phyloP scores from a whole-genome alignment of 2,797 vertebrate genomes.

The Takifugu rubripes region DNA sequence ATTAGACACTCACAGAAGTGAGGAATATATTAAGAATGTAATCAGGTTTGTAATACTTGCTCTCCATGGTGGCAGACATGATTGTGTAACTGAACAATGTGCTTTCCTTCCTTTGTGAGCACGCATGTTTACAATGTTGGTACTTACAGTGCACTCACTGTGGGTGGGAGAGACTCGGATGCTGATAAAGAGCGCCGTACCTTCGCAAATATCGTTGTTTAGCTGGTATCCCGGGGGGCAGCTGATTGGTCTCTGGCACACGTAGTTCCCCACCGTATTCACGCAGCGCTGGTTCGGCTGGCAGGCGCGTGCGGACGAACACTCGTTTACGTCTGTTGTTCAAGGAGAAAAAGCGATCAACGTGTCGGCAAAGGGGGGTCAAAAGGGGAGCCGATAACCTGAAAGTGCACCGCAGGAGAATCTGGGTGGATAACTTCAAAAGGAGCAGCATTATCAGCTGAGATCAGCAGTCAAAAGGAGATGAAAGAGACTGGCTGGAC shows the following conservation, averaged over 20 bases:
- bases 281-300: conserved; percentile 80
- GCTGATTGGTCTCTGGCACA: conserved; percentile 77
- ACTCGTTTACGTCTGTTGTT: conserved; percentile 86
- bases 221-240: conserved; percentile 81
- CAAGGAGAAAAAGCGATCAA: conserved; percentile 30
- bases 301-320: conserved; percentile 80
- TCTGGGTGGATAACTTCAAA: conserved; percentile 2
- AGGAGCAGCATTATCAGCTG: conserved; percentile 5
- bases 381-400: conserved; percentile 11
- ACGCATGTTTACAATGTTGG: conserved; percentile 15
- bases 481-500: conserved; percentile 36
- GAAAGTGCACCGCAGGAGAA: conserved; percentile 5
- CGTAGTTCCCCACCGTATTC: conserved; percentile 85
- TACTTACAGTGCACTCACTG: conserved; percentile 20
- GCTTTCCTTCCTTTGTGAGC: conserved; percentile 39
- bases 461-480: conserved; percentile 18
- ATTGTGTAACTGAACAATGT: conserved; percentile 43
- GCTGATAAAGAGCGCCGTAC: conserved; percentile 60
- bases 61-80: conserved; percentile 13
- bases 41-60: not conserved
- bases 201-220: conserved; percentile 78
- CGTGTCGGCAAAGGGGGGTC: conserved; percentile 11
- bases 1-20: conserved; percentile 20
- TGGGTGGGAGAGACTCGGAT: conserved; percentile 14
- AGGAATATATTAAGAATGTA: conserved; percentile 3